Evolutionary conservation across 2,797 vertebrate species (phyloP), one percentile per base, ranked within the genome.

Genomic region (Alcedo atthis): DNA sequence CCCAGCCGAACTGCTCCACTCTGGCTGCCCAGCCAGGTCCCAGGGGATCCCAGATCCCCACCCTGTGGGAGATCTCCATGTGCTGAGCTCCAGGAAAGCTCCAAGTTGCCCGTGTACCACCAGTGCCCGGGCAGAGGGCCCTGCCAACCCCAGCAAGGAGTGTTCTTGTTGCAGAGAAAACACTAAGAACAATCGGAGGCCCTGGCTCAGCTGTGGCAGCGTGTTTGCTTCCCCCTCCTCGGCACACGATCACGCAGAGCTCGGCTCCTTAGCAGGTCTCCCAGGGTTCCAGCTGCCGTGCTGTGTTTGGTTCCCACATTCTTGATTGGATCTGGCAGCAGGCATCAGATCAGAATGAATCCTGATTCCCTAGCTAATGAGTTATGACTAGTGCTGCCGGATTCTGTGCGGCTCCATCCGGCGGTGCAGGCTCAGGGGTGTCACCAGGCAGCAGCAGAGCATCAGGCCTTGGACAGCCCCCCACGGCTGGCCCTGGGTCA

Each of bases 341-440:
- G 61, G 74, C 51, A 51, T 80, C 5, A n/a, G 80, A 74, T 95
- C 73, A 51, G 66, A 54, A 17, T 20, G 76, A 91, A 28, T 33
- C 81, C 85, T 87, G 54, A 55, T 85, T 78, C 62, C 37, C n/a
- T 18, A 9, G 16, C 67, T 89, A 80, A 92, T 83, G 66, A 73
- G 32, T 57, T 74, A 82, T 85, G 90, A 89, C 61, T 35, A 59
- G 89, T 70, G 43, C 15, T 76, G 15, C 8, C 22, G 70, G 55
- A n/a, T 85, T 45, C 71, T 68, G 13, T 16, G 15, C 0, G 11
- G 63, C 78, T 61, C 35, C 21, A 9, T 54, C 15, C 22, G 59
- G 21, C 37, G 16, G 61, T 2, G 1, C 2, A 1, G 64, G 51
- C 59, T 63, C 9, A 0, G n/a, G 25, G 5, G 0, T 3, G 11